phyloP scores from a whole-genome alignment of 30 jellyfish, hydroid and myxozoan species.

The Rhopilema esculentum region DNA sequence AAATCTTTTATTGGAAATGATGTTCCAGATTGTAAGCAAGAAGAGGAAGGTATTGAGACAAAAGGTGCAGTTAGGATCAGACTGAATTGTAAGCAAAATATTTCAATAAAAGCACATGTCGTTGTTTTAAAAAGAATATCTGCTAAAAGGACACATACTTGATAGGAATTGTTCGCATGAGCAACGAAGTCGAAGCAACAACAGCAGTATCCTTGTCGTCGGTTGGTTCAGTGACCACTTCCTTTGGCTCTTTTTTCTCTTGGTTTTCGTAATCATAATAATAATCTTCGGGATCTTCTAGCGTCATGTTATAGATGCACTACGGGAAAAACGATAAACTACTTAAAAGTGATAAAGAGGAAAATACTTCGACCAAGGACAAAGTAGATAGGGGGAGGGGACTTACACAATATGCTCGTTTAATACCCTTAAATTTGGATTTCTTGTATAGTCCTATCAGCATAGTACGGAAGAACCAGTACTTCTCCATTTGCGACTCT shows the following conservation, averaged over 20 bases:
- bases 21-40: too few species aligned
- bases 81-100: too few species aligned
- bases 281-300: conserved; percentile 78
- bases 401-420: too few species aligned
- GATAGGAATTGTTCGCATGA: conserved; percentile 48
- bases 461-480: too few species aligned
- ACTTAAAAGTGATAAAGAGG: background rate
- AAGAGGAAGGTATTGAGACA: too few species aligned
- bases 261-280: conserved; percentile 27
- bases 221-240: conserved; percentile 2
- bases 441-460: too few species aligned
- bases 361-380: too few species aligned
- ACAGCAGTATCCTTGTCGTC: background rate
- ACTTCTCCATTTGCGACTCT: too few species aligned
- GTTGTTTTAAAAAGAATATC: background rate
- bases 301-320: conserved; percentile 90
- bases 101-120: background rate
- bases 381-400: too few species aligned
- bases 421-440: too few species aligned
- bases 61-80: too few species aligned
- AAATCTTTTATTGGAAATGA: too few species aligned
- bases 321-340: conserved; percentile 29
- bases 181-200: conserved; percentile 13
- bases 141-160: conserved; percentile 28
- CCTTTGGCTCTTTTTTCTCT: conserved; percentile 11